phyloP scores from a whole-genome alignment of 1,140 invertebrate species.

The Hetaerina americana region DNA sequence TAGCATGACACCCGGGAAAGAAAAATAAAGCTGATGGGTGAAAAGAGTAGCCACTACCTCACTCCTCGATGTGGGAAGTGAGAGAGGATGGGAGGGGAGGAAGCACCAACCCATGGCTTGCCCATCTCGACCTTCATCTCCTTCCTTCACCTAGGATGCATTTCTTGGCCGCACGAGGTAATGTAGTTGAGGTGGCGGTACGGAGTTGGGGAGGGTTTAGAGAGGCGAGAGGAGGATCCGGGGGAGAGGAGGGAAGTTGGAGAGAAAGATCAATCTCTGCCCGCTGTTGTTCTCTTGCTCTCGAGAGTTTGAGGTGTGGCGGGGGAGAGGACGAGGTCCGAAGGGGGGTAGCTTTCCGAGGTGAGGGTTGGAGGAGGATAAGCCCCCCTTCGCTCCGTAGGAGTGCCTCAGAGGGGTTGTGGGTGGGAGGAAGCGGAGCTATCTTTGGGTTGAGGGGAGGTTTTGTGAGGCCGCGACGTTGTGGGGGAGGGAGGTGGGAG shows the following conservation, averaged over 20 bases:
- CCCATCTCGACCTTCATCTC: too few relatives aligned
- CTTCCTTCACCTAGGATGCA: neutral
- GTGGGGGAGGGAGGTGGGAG: neutral
- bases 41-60: neutral
- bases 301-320: too few relatives aligned
- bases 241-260: too few relatives aligned
- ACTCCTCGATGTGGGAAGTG: neutral
- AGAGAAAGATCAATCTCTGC: neutral
- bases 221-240: too few relatives aligned
- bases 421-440: too few relatives aligned
- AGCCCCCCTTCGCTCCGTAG: too few relatives aligned
- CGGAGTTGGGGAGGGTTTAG: neutral
- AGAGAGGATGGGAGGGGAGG: neutral
- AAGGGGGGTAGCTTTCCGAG: too few relatives aligned
- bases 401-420: too few relatives aligned
- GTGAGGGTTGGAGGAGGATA: too few relatives aligned
- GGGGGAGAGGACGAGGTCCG: too few relatives aligned
- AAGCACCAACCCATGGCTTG: neutral
- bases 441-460: too few relatives aligned
- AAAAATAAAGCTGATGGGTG: neutral
- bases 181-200: neutral
- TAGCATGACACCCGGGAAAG: neutral
- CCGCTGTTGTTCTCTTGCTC: neutral
- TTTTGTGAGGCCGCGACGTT: too few relatives aligned
- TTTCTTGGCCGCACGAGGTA: neutral